Base-by-base conservation (phyloP, 2,888 invertebrate genomes). In the Cataglyphis cursor region DNA sequence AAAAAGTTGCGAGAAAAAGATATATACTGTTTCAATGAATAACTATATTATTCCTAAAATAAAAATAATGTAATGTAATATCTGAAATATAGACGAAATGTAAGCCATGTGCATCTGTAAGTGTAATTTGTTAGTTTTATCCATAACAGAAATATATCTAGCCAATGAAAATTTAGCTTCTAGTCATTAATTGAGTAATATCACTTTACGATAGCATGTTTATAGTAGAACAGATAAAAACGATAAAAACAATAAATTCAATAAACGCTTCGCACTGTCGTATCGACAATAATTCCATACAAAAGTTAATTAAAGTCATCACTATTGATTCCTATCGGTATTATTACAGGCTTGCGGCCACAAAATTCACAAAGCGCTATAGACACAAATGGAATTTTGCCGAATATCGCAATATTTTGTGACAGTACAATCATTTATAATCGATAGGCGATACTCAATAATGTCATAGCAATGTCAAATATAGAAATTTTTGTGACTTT, bases 281-380 rank as follows among this genome's bases (percentile, higher is more conserved):
- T 44, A 28, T n/a, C 41, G 12, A 18, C 15, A 10, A 10, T 62
- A 31, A 65, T 65, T 51, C 15, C 24, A 5, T n/a, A 3, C 51
- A n/a, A 75, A 51, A 76, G 51, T 28, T 76, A 66, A 54, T 76
- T 66, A 28, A 76, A 66, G 51, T 65, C 38, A 24, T 2, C 18
- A 31, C 15, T n/a, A 66, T 76, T 18, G 75, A 75, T 51, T 35
- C 51, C 24, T 35, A 24, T 38, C 66, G 51, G 38, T 2, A 2
- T 24, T 38, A 15, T 66, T 35, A 5, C 15, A 51, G 18, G 12
- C 18, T 31, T 21, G 35, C 35, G 24, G 2, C 28, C 75, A 24
- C 66, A 24, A 66, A 51, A 51, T 65, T 35, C 48, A 64, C 31
- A 48, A 64, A 41, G 35, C 15, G 15, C 24, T 75, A 74, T 8